Base-by-base conservation (phyloP, 2,113 vertebrate species). In the Variabilichromis moorii region DNA sequence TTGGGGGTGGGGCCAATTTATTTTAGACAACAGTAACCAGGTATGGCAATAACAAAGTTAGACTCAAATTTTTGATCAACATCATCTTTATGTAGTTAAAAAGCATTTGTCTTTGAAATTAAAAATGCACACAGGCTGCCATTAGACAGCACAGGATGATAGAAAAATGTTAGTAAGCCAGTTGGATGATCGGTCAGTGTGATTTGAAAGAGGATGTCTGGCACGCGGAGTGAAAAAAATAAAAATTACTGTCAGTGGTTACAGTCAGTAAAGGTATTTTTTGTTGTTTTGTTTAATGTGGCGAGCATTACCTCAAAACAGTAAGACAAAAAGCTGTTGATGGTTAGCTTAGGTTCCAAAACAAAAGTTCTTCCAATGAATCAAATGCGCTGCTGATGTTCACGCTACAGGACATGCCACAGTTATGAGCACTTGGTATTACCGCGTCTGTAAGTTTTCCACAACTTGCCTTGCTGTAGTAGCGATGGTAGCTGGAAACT, bases 401-500 rank as follows among this genome's bases (percentile, higher is more conserved):
- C 28, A 33, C 0, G 7, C 66, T 24, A 71, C 40, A 28, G 8
- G 8, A 73, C 13, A 17, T 9, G 3, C 21, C 55, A 28, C 33
- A 71, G 66, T 42, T 42, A 16, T 3, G 5, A 42, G 35, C 21
- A 71, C 66, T 68, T 68, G 1, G 63, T 37, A 26, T 24, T 42
- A 68, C 33, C 1, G 0, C 4, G 0, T 21, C 35, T 24, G n/a
- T 16, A 28, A 17, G 6, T 28, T 78, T 11, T 17, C 16, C 42
- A 21, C 7, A 21, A 84, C 91, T n/a, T 84, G 93, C 96, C 90
- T 95, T 95, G 86, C 78, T 91, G 86, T 93, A 93, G 86, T 86
- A 84, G 28, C 33, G 90, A 59, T 96, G 94, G 90, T 95, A 97
- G 85, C 78, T 92, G 26, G 91, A 94, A 17, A 95, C 93, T 0